phyloP scores from a whole-genome alignment of 2,113 vertebrate genomes.

The Ophthalmolycus amberensis region DNA sequence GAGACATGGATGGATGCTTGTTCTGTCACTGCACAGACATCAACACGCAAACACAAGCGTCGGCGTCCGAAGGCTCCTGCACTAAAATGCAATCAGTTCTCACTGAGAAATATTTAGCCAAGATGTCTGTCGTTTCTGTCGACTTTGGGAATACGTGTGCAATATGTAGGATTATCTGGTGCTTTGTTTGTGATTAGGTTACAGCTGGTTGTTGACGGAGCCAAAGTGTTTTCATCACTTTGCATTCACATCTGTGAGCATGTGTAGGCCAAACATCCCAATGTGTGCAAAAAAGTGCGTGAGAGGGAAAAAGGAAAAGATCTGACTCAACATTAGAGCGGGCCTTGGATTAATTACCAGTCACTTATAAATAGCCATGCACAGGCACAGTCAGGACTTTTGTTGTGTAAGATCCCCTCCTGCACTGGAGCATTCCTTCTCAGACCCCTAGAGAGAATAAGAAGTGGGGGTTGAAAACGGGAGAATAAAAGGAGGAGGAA shows the following conservation, averaged over 20 bases:
- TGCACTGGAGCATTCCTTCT: constrained; percentile 66
- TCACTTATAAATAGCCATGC: constrained; percentile 77
- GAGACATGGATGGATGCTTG: too few relatives aligned
- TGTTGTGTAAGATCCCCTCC: constrained; percentile 73
- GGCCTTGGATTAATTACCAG: constrained; percentile 81
- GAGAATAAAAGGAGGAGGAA: constrained; percentile 18
- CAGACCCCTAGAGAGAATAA: constrained; percentile 54
- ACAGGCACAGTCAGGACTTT: constrained; percentile 63
- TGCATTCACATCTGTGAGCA: constrained; percentile 50
- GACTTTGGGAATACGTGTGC: constrained; percentile 5
- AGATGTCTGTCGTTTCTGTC: constrained; percentile 9
- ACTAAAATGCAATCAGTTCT: constrained; percentile 33
- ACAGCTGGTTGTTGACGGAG: constrained; percentile 27
- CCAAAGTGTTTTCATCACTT: constrained; percentile 38
- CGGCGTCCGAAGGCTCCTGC: constrained; percentile 21
- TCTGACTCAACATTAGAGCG: constrained; percentile 66
- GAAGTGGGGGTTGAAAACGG: background rate
- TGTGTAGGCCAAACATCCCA: constrained; percentile 43
- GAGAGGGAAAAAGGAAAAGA: constrained; percentile 53
- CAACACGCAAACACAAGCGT: constrained; percentile 14
- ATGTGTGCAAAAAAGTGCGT: constrained; percentile 55
- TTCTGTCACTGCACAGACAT: constrained; percentile 9
- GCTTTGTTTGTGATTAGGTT: constrained; percentile 39
- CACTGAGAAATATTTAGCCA: constrained; percentile 43
- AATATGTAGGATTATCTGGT: background rate